A percentile compares a stretch with the other conserved stretches of the same genome.
phyloP scores from a whole-genome alignment of 1,140 invertebrate genomes.

The Drosophila sucinea region DNA sequence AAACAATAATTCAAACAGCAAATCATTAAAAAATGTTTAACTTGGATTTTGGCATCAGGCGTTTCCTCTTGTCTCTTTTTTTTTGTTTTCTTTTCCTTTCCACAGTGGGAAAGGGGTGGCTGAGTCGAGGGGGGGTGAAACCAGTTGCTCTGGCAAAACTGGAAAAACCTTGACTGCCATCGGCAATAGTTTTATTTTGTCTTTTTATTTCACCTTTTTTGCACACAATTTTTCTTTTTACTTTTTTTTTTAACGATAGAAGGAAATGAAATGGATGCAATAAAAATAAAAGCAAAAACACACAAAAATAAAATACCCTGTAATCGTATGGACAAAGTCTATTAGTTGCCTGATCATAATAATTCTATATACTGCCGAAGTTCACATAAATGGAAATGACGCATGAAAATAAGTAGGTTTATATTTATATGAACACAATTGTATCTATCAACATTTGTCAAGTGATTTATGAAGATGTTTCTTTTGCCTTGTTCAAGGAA shows the following conservation, averaged over 20 bases:
- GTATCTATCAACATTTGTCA: no score
- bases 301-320: conserved; percentile 33
- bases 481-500: no score
- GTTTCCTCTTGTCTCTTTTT: conserved; percentile 47
- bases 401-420: no score
- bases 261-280: conserved; percentile 74
- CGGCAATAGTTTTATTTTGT: conserved; percentile 42
- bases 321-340: not conserved
- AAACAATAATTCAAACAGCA: not conserved
- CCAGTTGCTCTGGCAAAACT: conserved; percentile 47
- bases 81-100: not conserved
- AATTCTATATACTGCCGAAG: no score
- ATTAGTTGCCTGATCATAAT: not conserved
- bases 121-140: not conserved
- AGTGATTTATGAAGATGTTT: no score
- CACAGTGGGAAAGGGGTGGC: not conserved
- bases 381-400: no score
- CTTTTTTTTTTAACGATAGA: conserved; percentile 65
- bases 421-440: no score
- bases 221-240: conserved; percentile 22
- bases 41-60: conserved; percentile 26
- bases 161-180: conserved; percentile 57
- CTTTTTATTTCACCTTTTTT: conserved; percentile 54
- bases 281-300: conserved; percentile 46
- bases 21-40: conserved; percentile 6